phyloP scores from a whole-genome alignment of 2,797 vertebrate genomes.

The Chelon labrosus region DNA sequence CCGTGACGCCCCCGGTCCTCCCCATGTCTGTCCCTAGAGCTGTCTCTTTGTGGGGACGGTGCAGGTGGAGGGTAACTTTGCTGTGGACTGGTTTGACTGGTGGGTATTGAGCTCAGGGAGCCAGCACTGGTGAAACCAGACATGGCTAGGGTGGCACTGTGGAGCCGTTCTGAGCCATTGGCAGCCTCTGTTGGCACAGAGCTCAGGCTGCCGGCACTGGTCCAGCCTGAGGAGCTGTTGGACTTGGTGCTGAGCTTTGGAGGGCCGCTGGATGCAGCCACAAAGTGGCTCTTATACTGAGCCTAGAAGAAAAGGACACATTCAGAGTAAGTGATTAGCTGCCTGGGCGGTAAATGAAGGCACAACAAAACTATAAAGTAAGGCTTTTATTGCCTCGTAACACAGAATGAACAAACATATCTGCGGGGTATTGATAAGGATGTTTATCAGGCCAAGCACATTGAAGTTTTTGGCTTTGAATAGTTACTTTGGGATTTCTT shows the following conservation, averaged over 20 bases:
- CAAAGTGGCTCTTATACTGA: slow-evolving; percentile 98
- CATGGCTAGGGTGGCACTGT: slow-evolving; percentile 58
- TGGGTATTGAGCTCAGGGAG: slow-evolving; percentile 90
- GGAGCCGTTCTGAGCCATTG: slow-evolving; percentile 79
- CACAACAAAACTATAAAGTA: not conserved
- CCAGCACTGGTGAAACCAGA: slow-evolving; percentile 94
- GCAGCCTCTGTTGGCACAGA: slow-evolving; percentile 89
- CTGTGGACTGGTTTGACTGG: slow-evolving; percentile 75
- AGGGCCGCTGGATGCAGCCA: slow-evolving; percentile 92
- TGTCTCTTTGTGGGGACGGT: slow-evolving; percentile 75
- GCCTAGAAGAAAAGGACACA: slow-evolving; percentile 80
- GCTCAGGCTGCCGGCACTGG: slow-evolving; percentile 96
- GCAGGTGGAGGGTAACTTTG: slow-evolving; percentile 51
- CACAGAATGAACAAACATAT: slow-evolving; percentile 1
- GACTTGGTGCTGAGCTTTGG: slow-evolving; percentile 93
- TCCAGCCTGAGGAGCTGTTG: slow-evolving; percentile 93
- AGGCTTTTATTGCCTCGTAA: not conserved
- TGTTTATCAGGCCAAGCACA: not conserved
- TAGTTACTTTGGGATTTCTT: not conserved
- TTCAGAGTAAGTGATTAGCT: slow-evolving; percentile 19
- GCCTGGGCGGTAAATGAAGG: slow-evolving; percentile 2
- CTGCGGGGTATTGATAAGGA: not conserved
- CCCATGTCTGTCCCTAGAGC: slow-evolving; percentile 73
- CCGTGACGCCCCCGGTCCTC: slow-evolving; percentile 82
- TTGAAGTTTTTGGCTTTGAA: not conserved